Base-by-base conservation (phyloP, 1,140 invertebrate genomes). In the Rhagoletis zephyria region DNA sequence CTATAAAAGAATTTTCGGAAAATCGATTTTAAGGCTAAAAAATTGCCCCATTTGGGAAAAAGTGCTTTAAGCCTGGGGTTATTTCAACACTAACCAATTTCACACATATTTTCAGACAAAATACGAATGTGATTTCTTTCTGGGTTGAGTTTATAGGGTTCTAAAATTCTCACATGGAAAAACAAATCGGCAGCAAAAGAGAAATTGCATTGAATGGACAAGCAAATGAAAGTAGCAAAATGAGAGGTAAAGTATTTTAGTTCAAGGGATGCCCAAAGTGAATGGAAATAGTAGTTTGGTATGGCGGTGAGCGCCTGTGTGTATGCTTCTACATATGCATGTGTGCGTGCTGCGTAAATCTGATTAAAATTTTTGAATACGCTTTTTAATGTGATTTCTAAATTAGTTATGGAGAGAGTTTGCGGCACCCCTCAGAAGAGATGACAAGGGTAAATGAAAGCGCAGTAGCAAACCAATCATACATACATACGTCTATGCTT, bases 61-160 rank as follows among this genome's bases (percentile, higher is more conserved):
- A 9, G 10, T 56, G 85, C 85, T 88, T 88, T 87, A 85, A 86
- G 88, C 88, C 87, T 88, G 81, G 85, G 88, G 88, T 85, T 86
- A 88, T 88, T 88, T 87, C 85, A 85, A 60, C 88, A 88, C 88
- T 88, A 87, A 87, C 85, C 45, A 64, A 56, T 56, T 56, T 56
- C 51, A 81, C 74, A 81, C 74, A 81, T 48, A 81, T 81, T 81
- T 81, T 81, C 48, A 14, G 67, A 5, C 16, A 48, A 56, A 81
- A 81, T 56, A 40, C 40, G 12, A 0, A 2, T 45, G 12, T 2
- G 10, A 51, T 67, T 67, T 67, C 30, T 4, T 67, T 7, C 40
- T 14, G 48, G 51, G 14, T 14, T 81, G 74, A 40, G 48, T 9
- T 56, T 56, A 81, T 30, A 30, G 48, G 12, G 48, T n/a, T 81